These are phyloP conservation scores for Stenchaetothrips biformis DNA, from an alignment of 2,888 invertebrate genomes.

Conservation along the genomic window DNA sequence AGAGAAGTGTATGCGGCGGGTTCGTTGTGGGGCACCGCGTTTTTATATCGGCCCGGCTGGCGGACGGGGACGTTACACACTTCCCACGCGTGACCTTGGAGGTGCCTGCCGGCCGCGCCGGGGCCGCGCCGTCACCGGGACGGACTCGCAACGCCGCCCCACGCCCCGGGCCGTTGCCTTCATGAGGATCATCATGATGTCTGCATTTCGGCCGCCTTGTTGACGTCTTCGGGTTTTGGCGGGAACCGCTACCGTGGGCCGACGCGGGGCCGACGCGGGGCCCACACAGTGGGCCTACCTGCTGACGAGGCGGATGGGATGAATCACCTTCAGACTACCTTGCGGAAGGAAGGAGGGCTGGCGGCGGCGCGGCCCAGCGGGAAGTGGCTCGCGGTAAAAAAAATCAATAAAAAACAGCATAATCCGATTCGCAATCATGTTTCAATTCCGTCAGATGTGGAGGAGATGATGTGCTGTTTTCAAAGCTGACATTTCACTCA, in stretches of 20 bases:
- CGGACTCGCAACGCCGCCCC: not conserved
- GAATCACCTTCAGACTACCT: no score
- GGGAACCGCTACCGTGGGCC: not conserved
- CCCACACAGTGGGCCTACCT: not conserved
- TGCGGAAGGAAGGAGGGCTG: no score
- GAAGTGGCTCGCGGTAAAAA: no score
- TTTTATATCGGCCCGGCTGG: not conserved
- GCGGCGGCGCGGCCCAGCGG: no score
- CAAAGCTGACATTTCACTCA: no score
- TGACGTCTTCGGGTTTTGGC: not conserved
- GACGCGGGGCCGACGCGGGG: not conserved
- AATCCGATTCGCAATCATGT: no score
- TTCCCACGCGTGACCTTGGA: slow-evolving; percentile 1
- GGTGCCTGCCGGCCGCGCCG: not conserved
- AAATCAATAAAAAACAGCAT: no score
- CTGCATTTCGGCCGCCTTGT: not conserved
- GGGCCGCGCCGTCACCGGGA: not conserved
- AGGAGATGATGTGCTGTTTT: no score
- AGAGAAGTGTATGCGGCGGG: not conserved
- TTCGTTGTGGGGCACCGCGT: not conserved
- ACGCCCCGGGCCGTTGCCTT: not conserved
- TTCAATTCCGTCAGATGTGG: no score
- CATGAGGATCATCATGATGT: not conserved
- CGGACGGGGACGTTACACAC: not conserved
- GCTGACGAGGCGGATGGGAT: no score